Evolutionary conservation across 2,797 vertebrate species (phyloP), one percentile per base, ranked within the genome.

Genomic region (Lutjanus argentimaculatus): DNA sequence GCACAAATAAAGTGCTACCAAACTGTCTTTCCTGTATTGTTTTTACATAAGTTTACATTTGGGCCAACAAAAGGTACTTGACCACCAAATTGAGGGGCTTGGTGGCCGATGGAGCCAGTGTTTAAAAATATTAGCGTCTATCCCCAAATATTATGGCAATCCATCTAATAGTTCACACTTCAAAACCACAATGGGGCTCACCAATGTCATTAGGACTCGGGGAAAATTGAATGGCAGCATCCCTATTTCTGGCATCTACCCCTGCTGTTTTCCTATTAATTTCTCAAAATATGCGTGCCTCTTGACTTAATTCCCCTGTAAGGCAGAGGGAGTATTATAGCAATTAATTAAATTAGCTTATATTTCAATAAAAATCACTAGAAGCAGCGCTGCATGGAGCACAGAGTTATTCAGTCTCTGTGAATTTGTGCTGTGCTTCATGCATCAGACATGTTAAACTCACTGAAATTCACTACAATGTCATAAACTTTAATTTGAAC

Each of bases 341-440:
- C 17, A 43, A 75, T 72, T 75, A 61, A 77, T 77, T 63, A 67
- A 89, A 77, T 61, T 17, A 49, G 42, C 53, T 72, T 75, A 84
- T 75, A 84, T 91, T 71, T 86, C n/a, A 87, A 89, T 86, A 73
- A 72, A 77, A 83, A 69, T 80, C 58, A 86, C 77, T 82, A 84
- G 68, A 73, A 82, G 83, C 83, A 87, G 77, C 11, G 6, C 57
- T 55, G 46, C 42, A 61, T 53, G 67, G 45, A 74, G 67, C 57
- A 58, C 57, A 30, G 16, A 25, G 72, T 11, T 62, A 7, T 57
- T 70, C 17, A 65, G 52, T 43, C 14, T 17, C 16, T 16, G 13
- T 42, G 53, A 62, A 30, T 25, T 40, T 48, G 19, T 74, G 9
- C 51, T 51, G 8, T n/a, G 25, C 13, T 22, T 59, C 25, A 19